Evolutionary conservation across 2,888 invertebrate species (phyloP).

Genomic region (Himalopsyche anomala): DNA sequence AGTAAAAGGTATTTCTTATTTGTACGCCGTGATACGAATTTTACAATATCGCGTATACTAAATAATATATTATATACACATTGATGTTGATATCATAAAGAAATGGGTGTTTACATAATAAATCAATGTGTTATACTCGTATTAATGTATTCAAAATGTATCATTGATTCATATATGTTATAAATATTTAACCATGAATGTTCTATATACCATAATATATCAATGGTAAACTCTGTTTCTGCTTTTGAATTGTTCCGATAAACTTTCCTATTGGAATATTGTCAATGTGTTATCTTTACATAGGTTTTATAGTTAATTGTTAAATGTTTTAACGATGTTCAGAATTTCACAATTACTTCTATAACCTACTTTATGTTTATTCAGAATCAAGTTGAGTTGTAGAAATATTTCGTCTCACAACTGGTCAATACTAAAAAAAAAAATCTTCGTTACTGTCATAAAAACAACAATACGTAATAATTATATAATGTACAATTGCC

Average conservation of each 20-base stretch:
- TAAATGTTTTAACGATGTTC: too few relatives aligned
- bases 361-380: too few relatives aligned
- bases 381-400: too few relatives aligned
- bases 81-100: slow-evolving; percentile 16
- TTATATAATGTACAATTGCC: too few relatives aligned
- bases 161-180: background rate
- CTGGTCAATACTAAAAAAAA: too few relatives aligned
- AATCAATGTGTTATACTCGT: slow-evolving; percentile 20
- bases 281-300: too few relatives aligned
- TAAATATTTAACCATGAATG: slow-evolving; percentile 1
- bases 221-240: background rate
- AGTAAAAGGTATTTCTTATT: slow-evolving; percentile 17
- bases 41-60: slow-evolving; percentile 30
- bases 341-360: too few relatives aligned
- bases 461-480: too few relatives aligned
- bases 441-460: too few relatives aligned
- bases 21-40: slow-evolving; percentile 29
- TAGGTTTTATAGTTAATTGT: too few relatives aligned
- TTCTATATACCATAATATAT: background rate
- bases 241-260: background rate
- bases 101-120: slow-evolving; percentile 8
- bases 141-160: slow-evolving; percentile 11
- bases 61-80: slow-evolving; percentile 17
- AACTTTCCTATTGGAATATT: too few relatives aligned
- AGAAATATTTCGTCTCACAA: too few relatives aligned